phyloP scores from a whole-genome alignment of 2,113 vertebrate genomes.

The Mirza zaza region DNA sequence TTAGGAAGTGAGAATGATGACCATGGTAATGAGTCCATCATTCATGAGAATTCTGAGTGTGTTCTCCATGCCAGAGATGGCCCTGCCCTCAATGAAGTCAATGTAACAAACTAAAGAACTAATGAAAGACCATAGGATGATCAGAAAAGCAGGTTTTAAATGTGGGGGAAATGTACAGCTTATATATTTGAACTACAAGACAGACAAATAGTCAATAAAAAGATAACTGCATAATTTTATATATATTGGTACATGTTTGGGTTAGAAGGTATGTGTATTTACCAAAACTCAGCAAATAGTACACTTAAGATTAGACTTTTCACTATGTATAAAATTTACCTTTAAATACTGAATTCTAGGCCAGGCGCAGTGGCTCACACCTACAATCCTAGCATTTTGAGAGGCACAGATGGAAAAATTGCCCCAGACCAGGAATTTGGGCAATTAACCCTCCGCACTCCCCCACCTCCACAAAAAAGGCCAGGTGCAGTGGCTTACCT shows the following conservation, averaged over 20 bases:
- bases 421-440: too few relatives aligned
- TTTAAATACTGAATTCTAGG: not conserved
- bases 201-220: not conserved
- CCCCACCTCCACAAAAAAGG: not conserved
- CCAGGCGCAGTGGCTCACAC: not conserved
- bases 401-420: not conserved
- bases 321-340: not conserved
- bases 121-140: not conserved
- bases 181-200: not conserved
- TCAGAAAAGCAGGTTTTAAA: not conserved
- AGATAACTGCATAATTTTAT: not conserved
- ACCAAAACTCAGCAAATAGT: not conserved
- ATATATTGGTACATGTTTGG: not conserved
- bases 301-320: slow-evolving; percentile 3
- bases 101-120: not conserved
- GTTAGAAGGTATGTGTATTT: not conserved
- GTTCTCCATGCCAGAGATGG: not conserved
- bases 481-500: not conserved
- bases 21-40: not conserved
- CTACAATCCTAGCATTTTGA: not conserved
- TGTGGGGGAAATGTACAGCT: not conserved
- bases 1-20: not conserved
- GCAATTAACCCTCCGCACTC: too few relatives aligned
- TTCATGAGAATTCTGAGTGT: not conserved
- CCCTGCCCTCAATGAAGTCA: not conserved